Evolutionary conservation across 2,888 invertebrate genomes (phyloP), one percentile per base, ranked within the genome.

Genomic region (Volucella zonaria): DNA sequence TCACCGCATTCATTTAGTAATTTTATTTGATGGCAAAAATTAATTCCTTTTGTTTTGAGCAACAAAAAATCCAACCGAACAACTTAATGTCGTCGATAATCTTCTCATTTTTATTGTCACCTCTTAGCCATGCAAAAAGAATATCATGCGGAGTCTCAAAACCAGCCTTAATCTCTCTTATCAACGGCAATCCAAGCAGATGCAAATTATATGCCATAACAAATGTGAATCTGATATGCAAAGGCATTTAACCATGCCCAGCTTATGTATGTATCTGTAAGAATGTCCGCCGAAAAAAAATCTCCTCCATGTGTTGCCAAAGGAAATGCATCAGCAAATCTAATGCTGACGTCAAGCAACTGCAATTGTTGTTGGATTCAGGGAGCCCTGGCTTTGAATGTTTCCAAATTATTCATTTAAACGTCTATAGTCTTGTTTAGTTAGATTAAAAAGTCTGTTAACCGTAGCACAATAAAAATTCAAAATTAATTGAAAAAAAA

Each of bases 121-220:
- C 76, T 76, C 70, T 80, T 56, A 80, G 47, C 61, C 61, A 23
- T 23, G 18, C 18, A 23, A 54, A 23, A 54, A 12, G 18, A 40
- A 70, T 10, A 51, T 62, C 49, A 54, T 15, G 43, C 52, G 10
- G 64, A 18, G 38, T 47, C 14, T n/a, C 11, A 56, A 81, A 81
- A 70, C 76, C 64, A 51, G 64, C 76, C 51, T 10, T 38, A n/a
- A 23, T 0, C 38, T 11, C n/a, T 12, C 67, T 76, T 70, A 81
- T 76, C 76, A 81, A 11, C 68, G 43, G 15, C 58, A 70, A 47
- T 12, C 23, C 31, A 71, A 66, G 58, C 54, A 66, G 64, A 82
- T 71, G 77, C 81, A 82, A 77, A 82, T 82, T 61, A 77, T 54
- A 54, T 82, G 77, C 62, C 64, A 76, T 81, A 70, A 70, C 68